Conservation (phyloP, 2,113 vertebrate genomes). For the Gambusia holbrooki region DNA sequence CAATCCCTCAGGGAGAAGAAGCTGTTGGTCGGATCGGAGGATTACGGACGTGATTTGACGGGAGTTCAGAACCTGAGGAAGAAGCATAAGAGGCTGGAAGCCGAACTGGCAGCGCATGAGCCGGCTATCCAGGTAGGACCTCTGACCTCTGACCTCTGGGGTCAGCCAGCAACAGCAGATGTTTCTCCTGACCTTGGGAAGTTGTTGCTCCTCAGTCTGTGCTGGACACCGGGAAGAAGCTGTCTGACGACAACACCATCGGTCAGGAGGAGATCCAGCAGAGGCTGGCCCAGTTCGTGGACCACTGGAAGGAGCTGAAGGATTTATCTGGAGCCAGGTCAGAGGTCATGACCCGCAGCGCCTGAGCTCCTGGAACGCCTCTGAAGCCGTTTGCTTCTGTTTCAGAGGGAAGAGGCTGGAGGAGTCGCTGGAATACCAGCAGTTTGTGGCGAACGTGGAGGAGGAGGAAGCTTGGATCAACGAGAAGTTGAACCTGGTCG, state of each 20-base stretch:
- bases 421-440: constrained; percentile 98
- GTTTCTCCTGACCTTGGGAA: not conserved
- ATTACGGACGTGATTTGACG: constrained; percentile 96
- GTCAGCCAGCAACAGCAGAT: not conserved
- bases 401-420: constrained; percentile 92
- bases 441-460: constrained; percentile 98
- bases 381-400: constrained; percentile 14
- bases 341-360: not conserved
- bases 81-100: constrained; percentile 97
- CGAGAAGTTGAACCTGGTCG: constrained; percentile 96
- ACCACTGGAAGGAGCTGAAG: constrained; percentile 97
- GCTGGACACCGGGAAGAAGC: constrained; percentile 93
- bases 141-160: not conserved
- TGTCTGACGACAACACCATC: constrained; percentile 96
- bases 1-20: constrained; percentile 90
- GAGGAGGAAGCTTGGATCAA: constrained; percentile 99
- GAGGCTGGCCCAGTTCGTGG: constrained; percentile 93
- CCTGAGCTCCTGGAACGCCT: not conserved
- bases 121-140: constrained; percentile 91
- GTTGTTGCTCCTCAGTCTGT: constrained; percentile 85
- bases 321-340: constrained; percentile 92
- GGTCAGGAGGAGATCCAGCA: constrained; percentile 98
- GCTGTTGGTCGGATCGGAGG: constrained; percentile 95
- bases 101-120: constrained; percentile 93
- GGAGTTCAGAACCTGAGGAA: constrained; percentile 98